Conservation (phyloP, 2,888 invertebrate species). For the Rotaria sp. region DNA sequence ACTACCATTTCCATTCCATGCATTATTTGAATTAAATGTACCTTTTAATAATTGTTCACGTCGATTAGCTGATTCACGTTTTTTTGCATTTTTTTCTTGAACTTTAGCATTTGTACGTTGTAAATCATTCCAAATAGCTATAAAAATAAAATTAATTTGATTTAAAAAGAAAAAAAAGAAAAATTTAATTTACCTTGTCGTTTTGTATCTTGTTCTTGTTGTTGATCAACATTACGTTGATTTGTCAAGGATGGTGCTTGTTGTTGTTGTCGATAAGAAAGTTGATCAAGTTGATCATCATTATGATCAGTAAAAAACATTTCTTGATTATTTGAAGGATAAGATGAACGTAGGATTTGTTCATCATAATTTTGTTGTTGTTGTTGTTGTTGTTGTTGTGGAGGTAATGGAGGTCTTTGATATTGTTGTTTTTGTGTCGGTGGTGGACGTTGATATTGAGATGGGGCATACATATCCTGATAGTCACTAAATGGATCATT, state of each 20-base stretch:
- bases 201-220: neutral
- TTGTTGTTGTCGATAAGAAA: neutral
- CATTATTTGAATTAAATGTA: neutral
- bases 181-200: neutral
- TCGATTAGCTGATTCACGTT: slow-evolving; percentile 25
- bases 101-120: slow-evolving; percentile 14
- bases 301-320: slow-evolving; percentile 24
- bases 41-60: slow-evolving; percentile 9
- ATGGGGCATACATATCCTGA: neutral
- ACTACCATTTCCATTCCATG: neutral
- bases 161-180: neutral
- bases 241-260: neutral
- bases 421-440: neutral
- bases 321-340: neutral
- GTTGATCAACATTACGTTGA: neutral
- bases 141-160: neutral
- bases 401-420: neutral
- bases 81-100: slow-evolving; percentile 24
- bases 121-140: slow-evolving; percentile 25
- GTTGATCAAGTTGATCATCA: neutral
- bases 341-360: neutral
- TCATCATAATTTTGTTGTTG: neutral
- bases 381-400: neutral
- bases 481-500: slow-evolving; percentile 22
- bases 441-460: neutral